Conservation (phyloP, 2,113 vertebrate species). For the Salvator merianae region DNA sequence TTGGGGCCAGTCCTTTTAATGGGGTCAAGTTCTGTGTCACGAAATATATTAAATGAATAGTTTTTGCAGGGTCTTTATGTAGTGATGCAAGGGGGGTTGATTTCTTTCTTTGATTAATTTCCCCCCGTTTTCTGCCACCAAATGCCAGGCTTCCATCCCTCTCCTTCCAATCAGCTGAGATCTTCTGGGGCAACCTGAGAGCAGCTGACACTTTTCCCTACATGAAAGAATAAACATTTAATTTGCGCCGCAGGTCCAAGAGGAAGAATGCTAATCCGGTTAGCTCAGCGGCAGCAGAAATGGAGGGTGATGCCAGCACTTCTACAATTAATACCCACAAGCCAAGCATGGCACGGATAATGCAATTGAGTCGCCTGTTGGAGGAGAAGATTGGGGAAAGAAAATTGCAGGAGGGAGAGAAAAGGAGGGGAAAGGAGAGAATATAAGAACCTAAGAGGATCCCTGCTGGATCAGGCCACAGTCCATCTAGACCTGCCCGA, state of each 20-base stretch:
- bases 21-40: neutral
- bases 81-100: fast-evolving
- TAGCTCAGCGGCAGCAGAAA: slow-evolving; percentile 39
- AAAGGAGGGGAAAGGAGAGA: neutral
- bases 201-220: slow-evolving; percentile 59
- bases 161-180: slow-evolving; percentile 8
- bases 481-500: too few relatives aligned
- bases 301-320: neutral
- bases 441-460: too few relatives aligned
- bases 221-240: slow-evolving; percentile 71
- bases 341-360: neutral
- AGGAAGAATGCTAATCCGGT: slow-evolving; percentile 68
- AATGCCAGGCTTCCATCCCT: neutral
- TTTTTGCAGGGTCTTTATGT: neutral
- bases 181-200: slow-evolving; percentile 30
- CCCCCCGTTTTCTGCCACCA: neutral
- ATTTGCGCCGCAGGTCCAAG: slow-evolving; percentile 50
- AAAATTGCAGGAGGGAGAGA: neutral
- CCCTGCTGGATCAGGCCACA: too few relatives aligned
- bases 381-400: neutral
- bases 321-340: slow-evolving; percentile 12
- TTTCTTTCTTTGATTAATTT: neutral
- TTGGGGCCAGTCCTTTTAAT: neutral
- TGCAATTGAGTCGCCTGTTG: slow-evolving; percentile 28
- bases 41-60: neutral